These are phyloP conservation scores for Forbesichthys agassizii DNA, from an alignment of 2,113 vertebrate genomes.

Conservation along the genomic window DNA sequence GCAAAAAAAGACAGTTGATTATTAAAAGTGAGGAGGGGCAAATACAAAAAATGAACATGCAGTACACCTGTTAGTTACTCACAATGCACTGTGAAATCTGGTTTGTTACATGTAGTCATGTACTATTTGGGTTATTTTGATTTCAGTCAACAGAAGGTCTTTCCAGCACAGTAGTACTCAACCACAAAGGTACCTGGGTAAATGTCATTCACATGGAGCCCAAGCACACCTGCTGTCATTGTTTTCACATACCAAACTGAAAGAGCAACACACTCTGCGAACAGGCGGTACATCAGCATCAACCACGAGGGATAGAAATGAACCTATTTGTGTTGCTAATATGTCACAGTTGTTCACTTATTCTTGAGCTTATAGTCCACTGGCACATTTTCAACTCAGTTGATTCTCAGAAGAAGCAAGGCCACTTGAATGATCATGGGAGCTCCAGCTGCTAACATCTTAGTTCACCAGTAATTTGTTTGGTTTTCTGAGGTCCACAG, in stretches of 20 bases:
- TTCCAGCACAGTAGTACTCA: constrained; percentile 44
- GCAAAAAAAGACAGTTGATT: not conserved
- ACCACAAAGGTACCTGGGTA: constrained; percentile 59
- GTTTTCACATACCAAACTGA: constrained; percentile 54
- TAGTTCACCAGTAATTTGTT: not conserved
- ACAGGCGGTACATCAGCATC: constrained; percentile 46
- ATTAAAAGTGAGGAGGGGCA: not conserved
- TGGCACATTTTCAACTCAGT: constrained; percentile 50
- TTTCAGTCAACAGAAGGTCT: constrained; percentile 51
- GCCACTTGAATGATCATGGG: constrained; percentile 23
- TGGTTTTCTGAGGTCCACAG: not conserved
- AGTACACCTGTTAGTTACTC: constrained; percentile 16
- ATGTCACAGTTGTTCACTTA: constrained; percentile 50
- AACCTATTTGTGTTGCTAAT: constrained; percentile 52
- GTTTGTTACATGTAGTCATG: constrained; percentile 24
- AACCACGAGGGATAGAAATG: constrained; percentile 65
- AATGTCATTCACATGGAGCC: constrained; percentile 63
- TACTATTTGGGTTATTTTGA: not conserved
- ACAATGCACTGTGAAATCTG: constrained; percentile 22
- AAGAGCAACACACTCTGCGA: constrained; percentile 34
- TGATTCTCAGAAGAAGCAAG: constrained; percentile 38
- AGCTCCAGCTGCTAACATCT: constrained; percentile 15
- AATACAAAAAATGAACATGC: constrained; percentile 15
- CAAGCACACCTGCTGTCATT: constrained; percentile 63
- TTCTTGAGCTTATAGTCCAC: constrained; percentile 43